Percentiles rank a stretch among this genome's conserved stretches.
Evolutionary conservation across 2,797 vertebrate species (phyloP).

Genomic region (Platalea minor): DNA sequence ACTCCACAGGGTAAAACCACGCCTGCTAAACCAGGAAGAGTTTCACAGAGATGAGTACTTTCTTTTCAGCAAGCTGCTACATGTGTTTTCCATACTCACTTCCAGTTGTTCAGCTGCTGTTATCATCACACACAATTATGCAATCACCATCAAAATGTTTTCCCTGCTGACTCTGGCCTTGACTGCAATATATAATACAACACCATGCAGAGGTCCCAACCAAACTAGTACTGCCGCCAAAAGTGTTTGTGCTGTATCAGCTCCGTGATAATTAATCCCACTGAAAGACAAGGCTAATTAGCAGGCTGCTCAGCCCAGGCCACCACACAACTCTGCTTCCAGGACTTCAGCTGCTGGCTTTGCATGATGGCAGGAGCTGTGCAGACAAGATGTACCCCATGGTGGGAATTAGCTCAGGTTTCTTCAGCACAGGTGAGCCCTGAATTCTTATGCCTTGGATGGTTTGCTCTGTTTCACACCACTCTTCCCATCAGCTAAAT

Average conservation of each 20-base stretch:
- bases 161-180: neutral
- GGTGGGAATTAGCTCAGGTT: neutral
- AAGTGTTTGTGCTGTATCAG: neutral
- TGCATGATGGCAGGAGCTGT: neutral
- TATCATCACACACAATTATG: neutral
- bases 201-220: neutral
- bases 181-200: neutral
- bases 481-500: neutral
- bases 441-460: fast-evolving
- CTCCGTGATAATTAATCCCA: neutral
- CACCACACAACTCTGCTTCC: neutral
- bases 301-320: neutral
- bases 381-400: neutral
- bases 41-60: neutral
- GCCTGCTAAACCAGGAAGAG: neutral
- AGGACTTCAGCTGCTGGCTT: neutral
- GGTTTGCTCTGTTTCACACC: neutral
- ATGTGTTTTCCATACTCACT: neutral
- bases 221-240: neutral
- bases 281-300: constrained; percentile 17
- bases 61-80: neutral
- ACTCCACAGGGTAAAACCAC: constrained; percentile 10
- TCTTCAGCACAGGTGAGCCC: neutral
- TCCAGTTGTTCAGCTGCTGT: neutral
- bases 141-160: neutral